phyloP scores from a whole-genome alignment of 1,140 invertebrate species.

The Meloidogyne hapla region DNA sequence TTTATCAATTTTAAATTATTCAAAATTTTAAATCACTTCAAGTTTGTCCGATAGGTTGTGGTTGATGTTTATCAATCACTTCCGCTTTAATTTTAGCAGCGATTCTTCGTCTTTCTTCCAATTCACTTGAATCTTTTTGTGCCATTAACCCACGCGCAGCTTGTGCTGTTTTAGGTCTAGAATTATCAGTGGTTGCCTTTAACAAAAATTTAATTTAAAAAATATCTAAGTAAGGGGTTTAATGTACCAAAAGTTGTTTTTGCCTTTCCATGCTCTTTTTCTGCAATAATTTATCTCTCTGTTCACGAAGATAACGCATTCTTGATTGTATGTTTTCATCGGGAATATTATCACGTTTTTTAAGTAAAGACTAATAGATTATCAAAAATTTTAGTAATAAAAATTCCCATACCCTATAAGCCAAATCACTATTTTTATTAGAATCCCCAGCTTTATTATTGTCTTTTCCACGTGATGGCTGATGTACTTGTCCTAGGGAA shows the following conservation, averaged over 20 bases:
- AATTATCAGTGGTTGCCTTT: constrained; percentile 27
- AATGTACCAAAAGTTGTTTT: constrained; percentile 37
- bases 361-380: constrained; percentile 38
- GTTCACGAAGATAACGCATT: constrained; percentile 35
- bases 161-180: constrained; percentile 41
- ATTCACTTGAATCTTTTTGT: constrained; percentile 20
- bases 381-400: neutral
- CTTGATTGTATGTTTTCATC: constrained; percentile 39
- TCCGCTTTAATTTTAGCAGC: constrained; percentile 44
- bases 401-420: constrained; percentile 1
- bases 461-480: constrained; percentile 7
- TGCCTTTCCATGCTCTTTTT: constrained; percentile 48
- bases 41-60: neutral
- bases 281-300: constrained; percentile 44
- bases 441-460: neutral
- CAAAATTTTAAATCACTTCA: neutral
- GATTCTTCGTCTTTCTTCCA: constrained; percentile 42
- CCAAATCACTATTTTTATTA: constrained; percentile 25
- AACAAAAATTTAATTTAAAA: neutral
- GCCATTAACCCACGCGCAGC: constrained; percentile 25
- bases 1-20: too few species aligned
- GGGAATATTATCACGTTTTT: constrained; percentile 34
- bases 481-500: constrained; percentile 13
- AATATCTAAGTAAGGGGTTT: neutral
- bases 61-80: constrained; percentile 36